Percentiles rank a stretch among this genome's conserved stretches.
phyloP scores from a whole-genome alignment of 2,113 vertebrate species.

The Calidris pygmaea region DNA sequence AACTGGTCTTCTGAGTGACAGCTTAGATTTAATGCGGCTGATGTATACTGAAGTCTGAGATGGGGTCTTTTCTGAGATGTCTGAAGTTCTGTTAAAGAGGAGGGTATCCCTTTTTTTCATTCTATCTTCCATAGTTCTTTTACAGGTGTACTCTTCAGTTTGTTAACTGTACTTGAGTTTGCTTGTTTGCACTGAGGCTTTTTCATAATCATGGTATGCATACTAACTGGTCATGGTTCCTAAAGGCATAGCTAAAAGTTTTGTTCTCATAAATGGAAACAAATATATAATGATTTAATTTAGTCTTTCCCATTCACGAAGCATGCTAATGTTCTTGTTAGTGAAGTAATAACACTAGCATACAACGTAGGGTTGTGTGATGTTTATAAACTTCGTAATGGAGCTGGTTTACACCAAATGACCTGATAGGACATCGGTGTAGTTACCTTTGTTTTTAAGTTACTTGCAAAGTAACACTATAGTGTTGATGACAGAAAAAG shows the following conservation, averaged over 20 bases:
- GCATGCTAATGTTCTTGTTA: not conserved
- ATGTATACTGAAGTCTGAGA: not conserved
- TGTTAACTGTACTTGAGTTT: not conserved
- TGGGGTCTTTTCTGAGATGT: not conserved
- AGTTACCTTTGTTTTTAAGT: not conserved
- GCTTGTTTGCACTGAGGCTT: not conserved
- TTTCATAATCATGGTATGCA: not conserved
- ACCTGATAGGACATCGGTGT: not conserved
- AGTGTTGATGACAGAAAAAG: not conserved
- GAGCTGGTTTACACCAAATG: not conserved
- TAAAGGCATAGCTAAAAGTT: not conserved
- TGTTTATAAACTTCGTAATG: not conserved
- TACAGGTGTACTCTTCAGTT: not conserved
- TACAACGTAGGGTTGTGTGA: fast-evolving
- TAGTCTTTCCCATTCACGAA: not conserved
- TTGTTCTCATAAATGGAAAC: not conserved
- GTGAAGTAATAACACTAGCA: not conserved
- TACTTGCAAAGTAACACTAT: not conserved
- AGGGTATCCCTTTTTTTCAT: not conserved
- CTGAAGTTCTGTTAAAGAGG: not conserved
- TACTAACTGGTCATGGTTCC: not conserved
- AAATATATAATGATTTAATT: not conserved
- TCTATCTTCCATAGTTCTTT: not conserved
- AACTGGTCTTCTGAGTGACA: not conserved
- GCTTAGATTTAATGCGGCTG: not conserved